These are phyloP conservation scores for Lutjanus erythropterus DNA, from an alignment of 2,113 vertebrate genomes.

Conservation along the genomic window DNA sequence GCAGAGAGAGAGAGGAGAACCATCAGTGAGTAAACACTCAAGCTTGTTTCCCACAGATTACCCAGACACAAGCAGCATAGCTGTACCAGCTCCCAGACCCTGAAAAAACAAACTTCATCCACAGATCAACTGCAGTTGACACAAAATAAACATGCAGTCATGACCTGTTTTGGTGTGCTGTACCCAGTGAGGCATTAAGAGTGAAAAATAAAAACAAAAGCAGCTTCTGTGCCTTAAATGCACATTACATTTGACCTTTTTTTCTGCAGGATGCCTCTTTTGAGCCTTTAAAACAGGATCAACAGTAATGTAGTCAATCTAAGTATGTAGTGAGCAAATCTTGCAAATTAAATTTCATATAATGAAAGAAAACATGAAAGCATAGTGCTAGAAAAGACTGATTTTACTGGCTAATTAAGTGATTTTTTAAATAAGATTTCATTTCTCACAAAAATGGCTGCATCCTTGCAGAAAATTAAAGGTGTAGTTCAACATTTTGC, in stretches of 20 bases:
- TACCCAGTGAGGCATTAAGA: neutral
- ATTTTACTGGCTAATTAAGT: neutral
- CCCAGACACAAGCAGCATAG: neutral
- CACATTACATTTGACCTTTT: too few relatives aligned
- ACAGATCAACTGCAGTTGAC: constrained; percentile 18
- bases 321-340: neutral
- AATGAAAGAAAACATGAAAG: neutral
- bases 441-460: neutral
- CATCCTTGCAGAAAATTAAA: neutral
- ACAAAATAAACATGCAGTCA: constrained; percentile 20
- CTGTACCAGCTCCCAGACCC: neutral
- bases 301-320: too few relatives aligned
- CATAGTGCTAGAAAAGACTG: neutral
- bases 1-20: constrained; percentile 50
- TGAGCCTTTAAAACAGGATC: neutral
- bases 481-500: neutral
- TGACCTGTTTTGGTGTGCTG: neutral
- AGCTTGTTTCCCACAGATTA: constrained; percentile 30
- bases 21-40: neutral
- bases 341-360: neutral
- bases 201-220: too few relatives aligned
- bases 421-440: neutral
- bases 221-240: too few relatives aligned
- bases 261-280: too few relatives aligned
- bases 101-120: constrained; percentile 30